Base-by-base conservation (phyloP, 1,140 invertebrate genomes). In the Drosophila micromelanica region DNA sequence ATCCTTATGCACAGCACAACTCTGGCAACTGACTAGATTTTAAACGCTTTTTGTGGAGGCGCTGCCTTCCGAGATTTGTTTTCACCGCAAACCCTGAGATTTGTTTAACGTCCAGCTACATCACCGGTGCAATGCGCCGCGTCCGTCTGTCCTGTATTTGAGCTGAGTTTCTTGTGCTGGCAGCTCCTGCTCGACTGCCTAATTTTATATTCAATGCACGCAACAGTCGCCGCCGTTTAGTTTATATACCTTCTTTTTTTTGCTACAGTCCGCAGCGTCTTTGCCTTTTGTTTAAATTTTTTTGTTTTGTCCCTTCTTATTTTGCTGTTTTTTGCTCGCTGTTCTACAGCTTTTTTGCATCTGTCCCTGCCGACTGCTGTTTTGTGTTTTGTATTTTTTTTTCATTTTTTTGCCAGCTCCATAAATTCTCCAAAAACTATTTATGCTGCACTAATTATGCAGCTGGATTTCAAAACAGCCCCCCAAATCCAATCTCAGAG, bases 181-280 rank as follows among this genome's bases (percentile, higher is more conserved):
- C 43, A 38, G 17, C 30, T 35, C 1, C 30, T 37, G 3, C 37
- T 13, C 17, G 8, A 12, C 37, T 52, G 69, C 73, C 74, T 87
- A 72, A 89, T 87, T 87, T 87, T 84, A 77, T 76, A 87, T 87
- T 87, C 82, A 89, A 79, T 87, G 84, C 82, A 87, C 82, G 84
- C 84, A 89, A 84, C 79, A 87, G 79, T 84, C 84, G 62, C 75
- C 67, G 64, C 35, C 84, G 61, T 76, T 87, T 87, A 77, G 79
- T 79, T 87, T 45, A 61, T 56, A 72, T 81, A 76, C 5, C 1
- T n/a, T 56, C 51, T 15, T 56, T 55, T 57, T 61, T 38, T 46
- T 74, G 5, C 55, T 17, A 17, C 23, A 30, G 40, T 3, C 35
- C 49, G 32, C 32, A 30, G 49, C 30, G 38, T 43, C 54, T 57